Evolutionary conservation across 2,113 vertebrate genomes (phyloP).

Genomic region (Apteryx owenii): DNA sequence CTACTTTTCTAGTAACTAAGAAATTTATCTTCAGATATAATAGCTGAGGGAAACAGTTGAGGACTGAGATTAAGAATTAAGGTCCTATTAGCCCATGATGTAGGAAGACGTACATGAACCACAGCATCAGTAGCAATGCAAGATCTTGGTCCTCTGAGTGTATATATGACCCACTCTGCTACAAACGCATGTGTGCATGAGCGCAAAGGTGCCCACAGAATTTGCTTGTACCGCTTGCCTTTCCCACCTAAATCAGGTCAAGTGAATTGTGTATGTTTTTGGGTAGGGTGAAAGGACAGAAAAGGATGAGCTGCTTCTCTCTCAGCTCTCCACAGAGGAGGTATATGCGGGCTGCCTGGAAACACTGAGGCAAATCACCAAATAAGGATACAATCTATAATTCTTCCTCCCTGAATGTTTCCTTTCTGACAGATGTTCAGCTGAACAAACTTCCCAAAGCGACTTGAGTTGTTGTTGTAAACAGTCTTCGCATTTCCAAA

Average conservation of each 20-base stretch:
- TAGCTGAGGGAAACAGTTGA: neutral
- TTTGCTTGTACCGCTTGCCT: neutral
- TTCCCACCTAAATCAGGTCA: neutral
- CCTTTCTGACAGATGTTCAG: slow-evolving; percentile 94
- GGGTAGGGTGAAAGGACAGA: neutral
- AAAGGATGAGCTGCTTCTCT: neutral
- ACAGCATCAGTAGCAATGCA: neutral
- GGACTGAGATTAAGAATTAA: neutral
- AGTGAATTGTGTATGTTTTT: neutral
- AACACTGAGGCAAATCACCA: neutral
- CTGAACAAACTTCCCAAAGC: slow-evolving; percentile 98
- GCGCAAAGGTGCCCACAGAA: neutral
- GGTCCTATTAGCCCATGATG: neutral
- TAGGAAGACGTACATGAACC: neutral
- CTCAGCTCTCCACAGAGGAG: neutral
- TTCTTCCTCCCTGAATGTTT: slow-evolving; percentile 97
- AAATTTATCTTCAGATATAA: neutral
- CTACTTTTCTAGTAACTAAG: neutral
- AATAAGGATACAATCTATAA: slow-evolving; percentile 96
- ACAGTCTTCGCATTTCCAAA: slow-evolving; percentile 97
- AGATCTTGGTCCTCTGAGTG: neutral
- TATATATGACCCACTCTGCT: rapidly evolving
- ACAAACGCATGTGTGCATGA: rapidly evolving
- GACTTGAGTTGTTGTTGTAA: slow-evolving; percentile 99
- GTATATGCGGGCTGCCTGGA: rapidly evolving